A percentile compares a stretch with the other conserved stretches of the same genome.
These are phyloP conservation scores for Siniperca scherzeri DNA, from an alignment of 2,797 vertebrate species.

Conservation along the genomic window DNA sequence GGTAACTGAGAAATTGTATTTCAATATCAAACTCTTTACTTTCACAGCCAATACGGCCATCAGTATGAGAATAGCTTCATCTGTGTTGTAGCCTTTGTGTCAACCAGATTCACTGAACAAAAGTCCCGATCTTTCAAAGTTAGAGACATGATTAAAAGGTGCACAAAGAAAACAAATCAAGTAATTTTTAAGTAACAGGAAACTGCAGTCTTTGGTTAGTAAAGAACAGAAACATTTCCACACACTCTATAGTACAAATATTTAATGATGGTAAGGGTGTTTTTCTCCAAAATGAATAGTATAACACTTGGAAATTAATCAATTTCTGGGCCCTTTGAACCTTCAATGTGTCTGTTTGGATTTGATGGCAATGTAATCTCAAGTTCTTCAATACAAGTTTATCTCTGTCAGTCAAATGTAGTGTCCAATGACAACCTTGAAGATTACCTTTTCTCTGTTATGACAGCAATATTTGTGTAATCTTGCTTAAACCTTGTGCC, in stretches of 20 bases:
- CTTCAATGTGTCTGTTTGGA: conserved; percentile 13
- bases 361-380: conserved; percentile 11
- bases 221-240: not conserved
- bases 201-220: not conserved
- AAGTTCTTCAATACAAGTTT: conserved; percentile 17
- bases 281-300: not conserved
- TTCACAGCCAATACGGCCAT: not conserved
- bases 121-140: not conserved
- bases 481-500: conserved; percentile 63
- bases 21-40: not conserved
- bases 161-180: conserved; percentile 7
- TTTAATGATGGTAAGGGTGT: not conserved
- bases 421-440: conserved; percentile 49
- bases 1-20: not conserved
- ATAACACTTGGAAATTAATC: not conserved
- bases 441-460: conserved; percentile 60
- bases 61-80: not conserved
- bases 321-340: conserved; percentile 20
- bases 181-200: not conserved
- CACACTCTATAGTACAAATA: not conserved
- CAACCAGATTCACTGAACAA: not conserved
- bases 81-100: not conserved
- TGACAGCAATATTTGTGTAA: conserved; percentile 66
- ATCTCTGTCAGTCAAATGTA: conserved; percentile 39
- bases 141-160: not conserved